phyloP scores from a whole-genome alignment of 2,888 invertebrate species.

The Teinopalpus imperialis region DNA sequence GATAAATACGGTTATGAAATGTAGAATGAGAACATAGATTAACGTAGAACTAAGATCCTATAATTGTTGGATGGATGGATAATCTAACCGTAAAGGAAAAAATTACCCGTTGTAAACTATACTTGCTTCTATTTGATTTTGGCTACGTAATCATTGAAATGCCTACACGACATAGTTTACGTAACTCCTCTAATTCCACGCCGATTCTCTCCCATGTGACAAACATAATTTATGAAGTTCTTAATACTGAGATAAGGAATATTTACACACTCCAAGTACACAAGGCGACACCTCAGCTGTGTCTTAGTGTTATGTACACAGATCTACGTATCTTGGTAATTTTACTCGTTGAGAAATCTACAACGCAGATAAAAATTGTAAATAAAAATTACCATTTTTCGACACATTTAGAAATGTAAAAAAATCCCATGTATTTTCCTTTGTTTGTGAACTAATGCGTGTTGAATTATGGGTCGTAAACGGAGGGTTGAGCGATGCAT shows the following conservation, averaged over 20 bases:
- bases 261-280: conserved; percentile 74
- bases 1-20: too few species aligned
- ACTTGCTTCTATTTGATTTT: conserved; percentile 18
- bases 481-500: conserved; percentile 13
- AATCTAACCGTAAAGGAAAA: conserved; percentile 5
- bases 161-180: conserved; percentile 34
- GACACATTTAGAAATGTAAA: conserved; percentile 38
- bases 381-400: conserved; percentile 57
- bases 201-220: conserved; percentile 70
- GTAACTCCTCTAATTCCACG: conserved; percentile 46
- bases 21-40: too few species aligned
- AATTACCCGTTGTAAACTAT: conserved; percentile 17
- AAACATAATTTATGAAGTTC: conserved; percentile 82
- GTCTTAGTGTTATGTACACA: conserved; percentile 74
- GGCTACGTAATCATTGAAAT: not conserved
- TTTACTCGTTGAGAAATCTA: conserved; percentile 73
- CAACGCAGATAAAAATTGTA: conserved; percentile 66
- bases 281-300: conserved; percentile 69
- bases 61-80: too few species aligned
- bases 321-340: conserved; percentile 73
- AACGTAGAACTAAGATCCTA: too few species aligned
- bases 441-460: conserved; percentile 32
- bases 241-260: conserved; percentile 77
- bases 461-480: conserved; percentile 20
- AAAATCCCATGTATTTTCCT: conserved; percentile 45